phyloP scores from a whole-genome alignment of 2,797 vertebrate genomes.

The Hapalemur alaotrensis region DNA sequence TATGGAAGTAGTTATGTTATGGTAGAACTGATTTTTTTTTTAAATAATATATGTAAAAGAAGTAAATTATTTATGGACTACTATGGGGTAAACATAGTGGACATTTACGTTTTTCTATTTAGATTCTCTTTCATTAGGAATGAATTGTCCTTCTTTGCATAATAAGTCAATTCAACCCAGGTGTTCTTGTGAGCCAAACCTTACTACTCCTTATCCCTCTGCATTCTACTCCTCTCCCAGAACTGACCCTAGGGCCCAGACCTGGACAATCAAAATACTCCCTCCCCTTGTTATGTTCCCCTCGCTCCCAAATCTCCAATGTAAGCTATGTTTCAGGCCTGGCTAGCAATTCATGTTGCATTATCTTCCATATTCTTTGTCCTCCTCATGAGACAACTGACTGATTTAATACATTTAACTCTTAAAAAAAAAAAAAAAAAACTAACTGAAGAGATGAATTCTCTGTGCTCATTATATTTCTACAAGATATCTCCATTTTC shows the following conservation, averaged over 20 bases:
- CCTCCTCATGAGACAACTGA: not conserved
- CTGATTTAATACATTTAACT: not conserved
- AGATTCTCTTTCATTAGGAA: not conserved
- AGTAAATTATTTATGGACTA: not conserved
- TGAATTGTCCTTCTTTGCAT: not conserved
- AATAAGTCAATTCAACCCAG: not conserved
- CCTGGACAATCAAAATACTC: not conserved
- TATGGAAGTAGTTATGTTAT: not conserved
- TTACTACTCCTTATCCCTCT: not conserved
- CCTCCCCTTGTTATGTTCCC: rapidly evolving
- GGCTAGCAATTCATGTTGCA: not conserved
- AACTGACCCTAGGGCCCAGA: not conserved
- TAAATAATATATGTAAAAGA: not conserved
- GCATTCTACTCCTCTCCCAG: not conserved
- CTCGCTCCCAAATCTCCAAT: rapidly evolving
- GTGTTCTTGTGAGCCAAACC: not conserved
- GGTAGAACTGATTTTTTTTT: not conserved
- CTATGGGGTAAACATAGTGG: not conserved
- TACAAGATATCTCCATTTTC: not conserved
- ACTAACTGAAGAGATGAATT: not conserved
- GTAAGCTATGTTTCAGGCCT: not conserved
- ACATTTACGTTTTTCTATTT: not conserved
- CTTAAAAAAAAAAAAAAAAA: not conserved
- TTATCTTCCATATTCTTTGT: not conserved
- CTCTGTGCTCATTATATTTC: not conserved